Percentiles rank a stretch among this genome's conserved stretches.
phyloP scores from a whole-genome alignment of 2,113 vertebrate genomes.

The Solenodon paradoxus region DNA sequence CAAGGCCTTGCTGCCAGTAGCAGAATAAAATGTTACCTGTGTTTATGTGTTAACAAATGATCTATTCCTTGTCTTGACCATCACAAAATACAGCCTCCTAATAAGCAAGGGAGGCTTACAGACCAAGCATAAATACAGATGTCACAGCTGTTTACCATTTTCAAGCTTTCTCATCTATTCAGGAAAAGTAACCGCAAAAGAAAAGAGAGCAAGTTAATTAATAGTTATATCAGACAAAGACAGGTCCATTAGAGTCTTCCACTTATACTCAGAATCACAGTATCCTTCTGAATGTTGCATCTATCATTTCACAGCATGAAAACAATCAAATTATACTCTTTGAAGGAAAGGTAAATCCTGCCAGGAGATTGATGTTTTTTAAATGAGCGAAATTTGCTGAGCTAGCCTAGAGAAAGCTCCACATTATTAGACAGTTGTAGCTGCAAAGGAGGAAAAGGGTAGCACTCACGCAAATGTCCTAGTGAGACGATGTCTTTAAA shows the following conservation, averaged over 20 bases:
- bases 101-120: background rate
- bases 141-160: background rate
- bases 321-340: conserved; percentile 71
- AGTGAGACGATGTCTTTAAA: conserved; percentile 39
- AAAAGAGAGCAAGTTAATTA: conserved; percentile 55
- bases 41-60: background rate
- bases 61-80: background rate
- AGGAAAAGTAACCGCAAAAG: background rate
- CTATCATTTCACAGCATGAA: conserved; percentile 66
- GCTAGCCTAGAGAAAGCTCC: conserved; percentile 11
- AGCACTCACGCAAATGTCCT: background rate
- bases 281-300: conserved; percentile 37
- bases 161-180: conserved; percentile 13
- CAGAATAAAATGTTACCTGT: background rate
- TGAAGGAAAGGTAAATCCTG: conserved; percentile 58
- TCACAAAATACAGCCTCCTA: background rate
- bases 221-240: conserved; percentile 57
- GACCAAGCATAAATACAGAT: background rate
- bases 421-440: background rate
- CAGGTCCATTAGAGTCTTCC: conserved; percentile 21
- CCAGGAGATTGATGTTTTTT: conserved; percentile 67
- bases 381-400: conserved; percentile 69
- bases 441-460: background rate
- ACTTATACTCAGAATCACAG: conserved; percentile 34
- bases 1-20: background rate